Base-by-base conservation (phyloP, 1,140 invertebrate species). In the Aphaenogaster floridana region DNA sequence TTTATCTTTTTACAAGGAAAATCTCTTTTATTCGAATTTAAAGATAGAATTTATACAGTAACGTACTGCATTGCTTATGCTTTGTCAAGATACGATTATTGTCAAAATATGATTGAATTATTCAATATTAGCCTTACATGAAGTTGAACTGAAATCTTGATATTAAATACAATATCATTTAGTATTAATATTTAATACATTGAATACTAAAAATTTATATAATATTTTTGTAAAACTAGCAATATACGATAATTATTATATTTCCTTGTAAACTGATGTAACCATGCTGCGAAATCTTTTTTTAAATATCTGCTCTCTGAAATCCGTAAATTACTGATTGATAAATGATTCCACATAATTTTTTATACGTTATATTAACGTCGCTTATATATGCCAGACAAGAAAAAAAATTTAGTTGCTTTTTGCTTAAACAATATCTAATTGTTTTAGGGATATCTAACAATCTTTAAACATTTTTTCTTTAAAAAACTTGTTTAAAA, bases 1-100 rank as follows among this genome's bases (percentile, higher is more conserved):
- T 91, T 83, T 79, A 68, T 86, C 59, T 64, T 93, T 93, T 93
- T 80, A 89, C 91, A 93, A 93, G 91, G 89, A 89, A 93, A 77
- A 50, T 89, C 61, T 85, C 15, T 57, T 84, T 76, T 87, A 13
- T 74, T 52, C 76, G 7, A 83, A 42, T 6, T 42, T 69, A 50
- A 74, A 36, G 0, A n/a, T 72, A 17, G 7, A 15, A 72, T 45
- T 7, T 11, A 17, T 34, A n/a, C 5, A 83, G 21, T 48, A 74
- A 61, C 11, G 11, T 72, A 45, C 6, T 8, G 8, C 45, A 34
- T 42, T 48, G 1, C 7, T 42, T 42, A 72, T 36, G 0, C 34
- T 66, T 66, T 36, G 6, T 64, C 9, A 54, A 54, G 11, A 54
- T 17, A 52, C 9, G 6, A 21, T n/a, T 52, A 13, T n/a, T 79